Percentiles rank a stretch among this genome's conserved stretches.
Conservation (phyloP, 1,140 invertebrate genomes). For the Melipona quadrifasciata region DNA sequence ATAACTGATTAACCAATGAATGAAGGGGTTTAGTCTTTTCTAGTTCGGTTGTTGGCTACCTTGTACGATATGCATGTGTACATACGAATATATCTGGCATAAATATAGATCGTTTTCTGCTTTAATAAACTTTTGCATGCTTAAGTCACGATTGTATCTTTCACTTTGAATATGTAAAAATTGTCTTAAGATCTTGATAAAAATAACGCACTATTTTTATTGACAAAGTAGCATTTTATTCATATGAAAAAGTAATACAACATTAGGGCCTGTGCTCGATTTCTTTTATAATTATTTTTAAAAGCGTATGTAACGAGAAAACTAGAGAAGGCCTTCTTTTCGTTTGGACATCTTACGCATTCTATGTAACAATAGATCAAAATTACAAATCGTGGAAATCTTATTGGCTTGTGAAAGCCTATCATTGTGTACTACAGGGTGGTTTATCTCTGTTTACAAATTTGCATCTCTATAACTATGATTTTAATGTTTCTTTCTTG, state of each 20-base stretch:
- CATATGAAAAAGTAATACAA: constrained; percentile 80
- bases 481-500: background rate
- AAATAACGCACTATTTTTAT: constrained; percentile 58
- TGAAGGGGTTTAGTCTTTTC: background rate
- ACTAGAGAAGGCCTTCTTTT: constrained; percentile 64
- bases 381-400: constrained; percentile 39
- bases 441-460: constrained; percentile 39
- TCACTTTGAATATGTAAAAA: background rate
- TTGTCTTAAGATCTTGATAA: too few species aligned
- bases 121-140: too few species aligned
- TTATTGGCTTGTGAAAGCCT: constrained; percentile 20
- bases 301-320: constrained; percentile 63
- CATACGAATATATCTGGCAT: background rate
- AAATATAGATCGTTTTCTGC: background rate
- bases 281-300: constrained; percentile 47
- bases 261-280: constrained; percentile 69
- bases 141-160: background rate
- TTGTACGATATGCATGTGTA: background rate
- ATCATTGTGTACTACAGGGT: constrained; percentile 32
- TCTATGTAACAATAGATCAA: constrained; percentile 39
- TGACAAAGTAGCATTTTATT: constrained; percentile 81
- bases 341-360: constrained; percentile 47
- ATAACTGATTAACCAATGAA: constrained; percentile 26
- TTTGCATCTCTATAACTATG: constrained; percentile 23
- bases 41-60: background rate